Conservation (phyloP, 2,797 vertebrate genomes). For the Lycodopsis pacificus region DNA sequence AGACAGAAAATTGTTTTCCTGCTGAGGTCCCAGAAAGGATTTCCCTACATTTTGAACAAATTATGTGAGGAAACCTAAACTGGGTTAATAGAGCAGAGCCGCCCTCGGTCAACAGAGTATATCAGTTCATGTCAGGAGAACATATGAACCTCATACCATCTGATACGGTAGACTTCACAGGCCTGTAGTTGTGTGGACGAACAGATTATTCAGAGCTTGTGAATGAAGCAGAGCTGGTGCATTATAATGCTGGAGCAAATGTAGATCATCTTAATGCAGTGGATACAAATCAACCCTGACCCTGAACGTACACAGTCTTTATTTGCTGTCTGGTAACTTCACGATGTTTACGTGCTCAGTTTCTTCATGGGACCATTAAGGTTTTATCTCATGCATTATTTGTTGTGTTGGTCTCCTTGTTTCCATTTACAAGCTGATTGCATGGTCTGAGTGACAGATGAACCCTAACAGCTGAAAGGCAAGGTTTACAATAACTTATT, state of each 20-base stretch:
- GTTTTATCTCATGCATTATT: constrained; percentile 38
- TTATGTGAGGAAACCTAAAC: constrained; percentile 21
- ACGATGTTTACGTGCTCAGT: constrained; percentile 8
- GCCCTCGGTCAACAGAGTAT: constrained; percentile 26
- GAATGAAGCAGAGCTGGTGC: neutral
- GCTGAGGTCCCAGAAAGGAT: neutral
- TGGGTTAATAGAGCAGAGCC: constrained; percentile 30
- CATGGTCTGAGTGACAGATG: constrained; percentile 29
- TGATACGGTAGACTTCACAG: constrained; percentile 25
- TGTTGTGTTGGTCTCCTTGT: constrained; percentile 37
- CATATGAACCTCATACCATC: constrained; percentile 35
- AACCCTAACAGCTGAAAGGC: constrained; percentile 33
- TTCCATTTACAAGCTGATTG: constrained; percentile 36
- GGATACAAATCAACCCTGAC: constrained; percentile 7
- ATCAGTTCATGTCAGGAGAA: constrained; percentile 18
- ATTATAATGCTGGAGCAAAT: neutral
- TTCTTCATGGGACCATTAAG: constrained; percentile 17
- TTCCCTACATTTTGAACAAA: neutral
- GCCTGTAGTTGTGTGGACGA: neutral
- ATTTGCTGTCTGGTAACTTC: neutral
- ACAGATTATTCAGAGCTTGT: neutral
- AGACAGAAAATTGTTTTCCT: neutral
- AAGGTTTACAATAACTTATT: constrained; percentile 53
- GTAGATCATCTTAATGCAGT: constrained; percentile 15
- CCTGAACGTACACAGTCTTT: neutral